Conservation (phyloP, 2,113 vertebrate genomes). For the Hippocampus comes region DNA sequence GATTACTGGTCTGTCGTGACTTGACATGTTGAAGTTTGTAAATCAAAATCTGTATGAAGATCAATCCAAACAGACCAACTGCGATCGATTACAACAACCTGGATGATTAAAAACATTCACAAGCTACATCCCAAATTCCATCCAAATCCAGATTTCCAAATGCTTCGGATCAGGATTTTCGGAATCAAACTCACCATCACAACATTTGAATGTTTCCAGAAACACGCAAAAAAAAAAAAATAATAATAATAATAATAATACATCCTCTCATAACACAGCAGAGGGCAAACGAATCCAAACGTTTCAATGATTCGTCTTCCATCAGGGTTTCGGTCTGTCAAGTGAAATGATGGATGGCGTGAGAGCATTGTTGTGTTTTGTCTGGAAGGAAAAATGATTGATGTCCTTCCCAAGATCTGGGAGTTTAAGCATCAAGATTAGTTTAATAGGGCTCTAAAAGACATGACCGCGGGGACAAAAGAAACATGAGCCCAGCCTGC, state of each 20-base stretch:
- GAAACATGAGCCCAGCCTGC: background rate
- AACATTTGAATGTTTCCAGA: no score
- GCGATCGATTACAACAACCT: no score
- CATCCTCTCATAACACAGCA: background rate
- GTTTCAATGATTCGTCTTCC: background rate
- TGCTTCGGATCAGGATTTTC: no score
- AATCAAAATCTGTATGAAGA: background rate
- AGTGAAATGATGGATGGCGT: constrained; percentile 1
- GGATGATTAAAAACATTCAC: no score
- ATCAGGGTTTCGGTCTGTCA: background rate
- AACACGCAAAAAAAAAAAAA: background rate
- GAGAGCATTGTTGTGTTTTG: background rate
- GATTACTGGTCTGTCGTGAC: no score
- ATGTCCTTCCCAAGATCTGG: background rate
- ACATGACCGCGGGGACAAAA: background rate
- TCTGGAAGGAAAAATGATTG: background rate
- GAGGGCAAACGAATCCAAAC: background rate
- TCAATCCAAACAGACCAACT: background rate
- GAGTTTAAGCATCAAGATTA: background rate
- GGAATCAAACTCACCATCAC: no score
- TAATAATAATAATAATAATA: background rate
- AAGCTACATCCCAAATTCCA: background rate
- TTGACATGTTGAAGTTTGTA: no score
- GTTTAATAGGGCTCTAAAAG: background rate
- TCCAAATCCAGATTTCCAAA: background rate